These are phyloP conservation scores for Thripadectes ignobilis DNA, from an alignment of 2,797 vertebrate genomes.

Conservation along the genomic window DNA sequence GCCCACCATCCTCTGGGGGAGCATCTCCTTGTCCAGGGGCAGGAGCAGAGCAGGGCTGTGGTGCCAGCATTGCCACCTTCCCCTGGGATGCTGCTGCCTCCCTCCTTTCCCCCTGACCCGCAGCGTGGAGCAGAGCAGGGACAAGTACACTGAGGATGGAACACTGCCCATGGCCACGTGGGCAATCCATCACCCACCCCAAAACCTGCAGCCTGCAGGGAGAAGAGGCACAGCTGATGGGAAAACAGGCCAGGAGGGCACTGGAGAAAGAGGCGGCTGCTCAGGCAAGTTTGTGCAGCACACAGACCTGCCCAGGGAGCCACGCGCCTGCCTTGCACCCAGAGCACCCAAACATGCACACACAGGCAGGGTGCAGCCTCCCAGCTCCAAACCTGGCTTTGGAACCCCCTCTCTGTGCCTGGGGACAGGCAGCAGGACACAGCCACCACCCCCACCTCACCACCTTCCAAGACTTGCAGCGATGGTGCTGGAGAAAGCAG, in stretches of 20 bases:
- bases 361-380: neutral
- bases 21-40: neutral
- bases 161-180: fast-evolving
- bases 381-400: neutral
- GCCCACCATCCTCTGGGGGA: neutral
- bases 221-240: neutral
- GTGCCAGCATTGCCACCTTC: neutral
- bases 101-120: neutral
- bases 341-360: neutral
- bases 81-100: neutral
- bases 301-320: neutral
- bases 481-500: neutral
- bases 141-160: fast-evolving
- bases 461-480: neutral
- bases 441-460: neutral
- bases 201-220: neutral
- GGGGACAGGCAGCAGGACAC: neutral
- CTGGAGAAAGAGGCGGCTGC: neutral
- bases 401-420: neutral
- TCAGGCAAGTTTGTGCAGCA: neutral
- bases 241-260: neutral
- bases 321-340: neutral
- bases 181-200: neutral
- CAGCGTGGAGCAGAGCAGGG: neutral
- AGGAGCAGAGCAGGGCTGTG: neutral